Percentiles rank a stretch among this genome's conserved stretches.
phyloP scores from a whole-genome alignment of 2,797 vertebrate species.

The Dendrocincla tyrannina region DNA sequence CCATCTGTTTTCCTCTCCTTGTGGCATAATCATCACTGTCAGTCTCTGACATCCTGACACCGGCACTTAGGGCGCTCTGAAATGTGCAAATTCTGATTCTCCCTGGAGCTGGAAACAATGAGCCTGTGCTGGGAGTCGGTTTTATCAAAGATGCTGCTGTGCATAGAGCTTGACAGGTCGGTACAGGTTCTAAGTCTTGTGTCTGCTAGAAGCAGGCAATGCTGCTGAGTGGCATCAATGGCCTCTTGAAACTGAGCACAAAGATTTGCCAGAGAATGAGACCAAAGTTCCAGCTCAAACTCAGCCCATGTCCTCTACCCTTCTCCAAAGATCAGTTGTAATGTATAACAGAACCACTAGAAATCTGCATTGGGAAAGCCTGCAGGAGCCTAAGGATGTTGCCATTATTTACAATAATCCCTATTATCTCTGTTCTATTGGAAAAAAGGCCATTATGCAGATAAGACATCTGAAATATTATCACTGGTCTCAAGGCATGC shows the following conservation, averaged over 20 bases:
- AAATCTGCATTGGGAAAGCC: neutral
- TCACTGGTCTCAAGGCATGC: neutral
- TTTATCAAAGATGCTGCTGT: neutral
- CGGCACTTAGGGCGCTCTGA: neutral
- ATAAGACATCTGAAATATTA: neutral
- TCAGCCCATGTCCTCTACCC: neutral
- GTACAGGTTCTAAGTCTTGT: neutral
- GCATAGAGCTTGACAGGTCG: constrained; percentile 20
- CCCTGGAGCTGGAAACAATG: constrained; percentile 16
- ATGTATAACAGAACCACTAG: neutral
- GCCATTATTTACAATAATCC: neutral
- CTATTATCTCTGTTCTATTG: neutral
- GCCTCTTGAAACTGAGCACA: neutral
- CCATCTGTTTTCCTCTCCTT: constrained; percentile 2
- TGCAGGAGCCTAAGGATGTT: neutral
- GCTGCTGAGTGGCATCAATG: neutral
- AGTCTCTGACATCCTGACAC: constrained; percentile 6
- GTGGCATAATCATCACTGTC: constrained; percentile 4
- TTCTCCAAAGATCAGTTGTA: neutral
- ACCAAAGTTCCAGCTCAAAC: neutral
- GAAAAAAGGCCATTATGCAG: neutral
- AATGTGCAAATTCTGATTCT: constrained; percentile 32
- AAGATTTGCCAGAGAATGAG: neutral
- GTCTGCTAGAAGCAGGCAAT: neutral
- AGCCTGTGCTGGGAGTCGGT: neutral